A percentile compares a stretch with the other conserved stretches of the same genome.
Conservation (phyloP, 2,888 invertebrate species). For the Xestoiulus laeticollis region DNA sequence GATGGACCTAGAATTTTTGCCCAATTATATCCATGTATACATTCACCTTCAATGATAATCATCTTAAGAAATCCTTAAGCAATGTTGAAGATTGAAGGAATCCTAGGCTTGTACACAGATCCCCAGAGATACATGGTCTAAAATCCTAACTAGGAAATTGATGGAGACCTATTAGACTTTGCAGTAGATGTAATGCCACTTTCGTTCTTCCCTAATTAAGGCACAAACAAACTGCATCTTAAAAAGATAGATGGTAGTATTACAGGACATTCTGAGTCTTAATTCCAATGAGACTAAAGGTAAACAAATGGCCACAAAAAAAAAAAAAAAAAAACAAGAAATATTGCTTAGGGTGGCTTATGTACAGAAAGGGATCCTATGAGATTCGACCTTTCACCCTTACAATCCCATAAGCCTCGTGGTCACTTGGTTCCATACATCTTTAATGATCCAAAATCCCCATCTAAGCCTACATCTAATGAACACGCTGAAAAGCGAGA, state of each 20-base stretch:
- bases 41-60: no score
- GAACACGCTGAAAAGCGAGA: not conserved
- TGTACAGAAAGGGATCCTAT: not conserved
- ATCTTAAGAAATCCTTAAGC: no score
- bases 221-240: conserved; percentile 31
- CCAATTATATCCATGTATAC: no score
- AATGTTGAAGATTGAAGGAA: no score
- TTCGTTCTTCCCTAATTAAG: conserved; percentile 7
- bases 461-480: not conserved
- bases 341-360: not conserved
- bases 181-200: not conserved
- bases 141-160: not conserved
- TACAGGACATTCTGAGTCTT: not conserved
- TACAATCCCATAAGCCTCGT: not conserved
- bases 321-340: not conserved
- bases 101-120: no score
- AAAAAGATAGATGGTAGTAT: conserved; percentile 10
- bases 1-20: no score
- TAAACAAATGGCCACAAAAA: not conserved
- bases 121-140: not conserved
- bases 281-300: conserved; percentile 2
- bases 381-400: not conserved
- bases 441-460: conserved; percentile 6
- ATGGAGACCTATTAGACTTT: not conserved
- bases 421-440: not conserved